These are phyloP conservation scores for Dicaeum eximium DNA, from an alignment of 2,113 vertebrate genomes.

Conservation along the genomic window DNA sequence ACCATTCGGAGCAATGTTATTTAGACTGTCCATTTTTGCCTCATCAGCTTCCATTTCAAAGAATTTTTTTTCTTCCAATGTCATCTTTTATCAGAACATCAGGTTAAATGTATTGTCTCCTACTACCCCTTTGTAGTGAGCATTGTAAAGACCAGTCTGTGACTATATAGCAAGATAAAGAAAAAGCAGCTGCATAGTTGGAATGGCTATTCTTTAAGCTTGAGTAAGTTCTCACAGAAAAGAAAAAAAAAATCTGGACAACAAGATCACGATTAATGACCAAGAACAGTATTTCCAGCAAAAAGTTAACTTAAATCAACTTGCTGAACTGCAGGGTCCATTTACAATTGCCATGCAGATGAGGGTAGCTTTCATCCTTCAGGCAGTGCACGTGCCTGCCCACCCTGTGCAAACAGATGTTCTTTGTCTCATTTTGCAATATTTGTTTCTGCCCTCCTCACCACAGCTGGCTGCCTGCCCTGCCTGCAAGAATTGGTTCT, in stretches of 20 bases:
- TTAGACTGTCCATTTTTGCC: conserved; percentile 52
- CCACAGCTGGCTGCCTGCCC: neutral
- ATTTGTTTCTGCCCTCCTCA: neutral
- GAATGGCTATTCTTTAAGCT: neutral
- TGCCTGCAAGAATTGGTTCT: neutral
- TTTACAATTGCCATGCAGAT: neutral
- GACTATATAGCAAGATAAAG: neutral
- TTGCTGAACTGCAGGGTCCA: neutral
- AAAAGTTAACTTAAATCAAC: neutral
- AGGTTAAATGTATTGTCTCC: conserved; percentile 10
- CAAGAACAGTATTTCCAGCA: neutral
- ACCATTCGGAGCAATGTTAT: conserved; percentile 31
- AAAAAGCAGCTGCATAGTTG: neutral
- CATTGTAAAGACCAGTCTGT: neutral
- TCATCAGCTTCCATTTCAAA: conserved; percentile 46
- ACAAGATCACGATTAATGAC: neutral
- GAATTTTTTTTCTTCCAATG: neutral
- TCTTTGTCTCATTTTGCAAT: neutral
- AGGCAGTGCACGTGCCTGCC: neutral
- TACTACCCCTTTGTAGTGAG: neutral
- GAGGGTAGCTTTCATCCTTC: neutral
- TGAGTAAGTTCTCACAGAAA: neutral
- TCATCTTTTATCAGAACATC: neutral
- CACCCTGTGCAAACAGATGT: neutral
- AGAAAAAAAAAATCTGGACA: neutral